Evolutionary conservation across 2,113 vertebrate genomes (phyloP).

Genomic region (Montifringilla adamsi): DNA sequence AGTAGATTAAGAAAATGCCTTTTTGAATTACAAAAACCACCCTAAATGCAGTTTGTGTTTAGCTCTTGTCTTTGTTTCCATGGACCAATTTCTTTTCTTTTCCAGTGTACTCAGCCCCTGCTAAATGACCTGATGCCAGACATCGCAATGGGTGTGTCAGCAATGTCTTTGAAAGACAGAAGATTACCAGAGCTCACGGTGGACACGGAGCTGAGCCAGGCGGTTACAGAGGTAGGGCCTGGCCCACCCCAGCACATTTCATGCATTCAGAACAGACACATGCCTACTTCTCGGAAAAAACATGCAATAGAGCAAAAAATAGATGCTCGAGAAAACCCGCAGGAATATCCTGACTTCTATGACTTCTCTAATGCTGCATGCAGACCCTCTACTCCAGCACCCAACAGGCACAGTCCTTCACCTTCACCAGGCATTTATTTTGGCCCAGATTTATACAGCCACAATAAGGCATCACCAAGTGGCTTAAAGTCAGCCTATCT

Average conservation of each 20-base stretch:
- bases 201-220: conserved; percentile 82
- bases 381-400: conserved; percentile 81
- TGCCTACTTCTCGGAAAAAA: conserved; percentile 86
- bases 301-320: conserved; percentile 87
- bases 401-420: conserved; percentile 75
- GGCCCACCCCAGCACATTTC: conserved; percentile 77
- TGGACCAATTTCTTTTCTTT: conserved; percentile 26
- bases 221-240: conserved; percentile 71
- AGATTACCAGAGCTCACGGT: conserved; percentile 86
- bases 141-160: conserved; percentile 94
- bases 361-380: conserved; percentile 86
- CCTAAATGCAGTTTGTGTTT: background rate
- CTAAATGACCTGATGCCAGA: conserved; percentile 97
- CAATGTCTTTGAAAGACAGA: conserved; percentile 91
- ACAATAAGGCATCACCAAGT: conserved; percentile 82
- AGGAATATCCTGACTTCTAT: conserved; percentile 93
- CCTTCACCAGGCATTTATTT: conserved; percentile 80
- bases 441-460: conserved; percentile 90
- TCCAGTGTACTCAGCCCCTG: conserved; percentile 87
- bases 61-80: background rate
- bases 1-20: background rate
- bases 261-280: conserved; percentile 78
- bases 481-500: conserved; percentile 82
- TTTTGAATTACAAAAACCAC: background rate
- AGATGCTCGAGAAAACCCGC: conserved; percentile 78